Conservation (phyloP, 2,113 vertebrate species). For the Mesocricetus auratus region DNA sequence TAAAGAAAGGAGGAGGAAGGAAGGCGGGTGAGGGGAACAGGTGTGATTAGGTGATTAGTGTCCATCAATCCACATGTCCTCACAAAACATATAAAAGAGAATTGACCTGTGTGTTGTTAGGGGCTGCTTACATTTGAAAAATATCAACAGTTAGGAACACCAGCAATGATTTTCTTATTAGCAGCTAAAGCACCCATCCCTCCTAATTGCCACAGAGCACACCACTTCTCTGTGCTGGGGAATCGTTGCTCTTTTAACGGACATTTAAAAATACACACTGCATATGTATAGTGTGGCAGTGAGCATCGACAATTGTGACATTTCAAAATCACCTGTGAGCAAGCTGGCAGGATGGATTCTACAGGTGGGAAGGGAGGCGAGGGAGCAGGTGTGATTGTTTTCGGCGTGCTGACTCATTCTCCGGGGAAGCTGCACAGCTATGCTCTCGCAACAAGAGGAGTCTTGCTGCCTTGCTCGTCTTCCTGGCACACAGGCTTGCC, state of each 20-base stretch:
- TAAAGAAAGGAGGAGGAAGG: neutral
- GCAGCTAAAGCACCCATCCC: neutral
- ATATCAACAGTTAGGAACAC: neutral
- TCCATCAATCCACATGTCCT: accelerated
- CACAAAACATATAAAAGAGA: neutral
- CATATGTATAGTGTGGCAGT: neutral
- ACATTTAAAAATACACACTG: neutral
- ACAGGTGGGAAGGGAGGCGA: no score
- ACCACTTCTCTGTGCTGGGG: neutral
- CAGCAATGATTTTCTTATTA: neutral
- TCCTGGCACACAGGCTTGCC: neutral
- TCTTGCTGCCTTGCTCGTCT: neutral
- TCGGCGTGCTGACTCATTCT: neutral
- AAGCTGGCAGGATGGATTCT: neutral
- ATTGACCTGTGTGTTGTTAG: neutral
- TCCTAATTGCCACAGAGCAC: neutral
- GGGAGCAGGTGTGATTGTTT: neutral
- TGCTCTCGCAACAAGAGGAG: neutral
- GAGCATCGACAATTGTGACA: neutral
- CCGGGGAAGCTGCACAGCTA: neutral
- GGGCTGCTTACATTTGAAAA: neutral
- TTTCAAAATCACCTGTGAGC: neutral
- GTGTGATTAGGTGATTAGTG: neutral
- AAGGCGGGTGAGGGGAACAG: neutral
- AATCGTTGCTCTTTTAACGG: neutral